Conservation (phyloP, 92 coral and sea anemone genomes). For the Blastomussa wellsi region DNA sequence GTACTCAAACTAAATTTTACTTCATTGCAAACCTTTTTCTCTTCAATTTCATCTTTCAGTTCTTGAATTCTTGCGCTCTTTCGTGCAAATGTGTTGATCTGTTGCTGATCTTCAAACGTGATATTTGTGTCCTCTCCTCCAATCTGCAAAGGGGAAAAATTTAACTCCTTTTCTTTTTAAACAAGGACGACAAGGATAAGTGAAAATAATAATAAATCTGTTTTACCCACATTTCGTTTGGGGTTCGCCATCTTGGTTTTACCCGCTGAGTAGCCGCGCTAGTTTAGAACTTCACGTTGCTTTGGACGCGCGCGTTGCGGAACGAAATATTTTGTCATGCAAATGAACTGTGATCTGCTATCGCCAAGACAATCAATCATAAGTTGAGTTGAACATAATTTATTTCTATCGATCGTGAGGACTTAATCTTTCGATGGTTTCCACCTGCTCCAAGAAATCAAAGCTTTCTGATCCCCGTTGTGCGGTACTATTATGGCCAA, state of each 20-base stretch:
- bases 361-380: constrained; percentile 9
- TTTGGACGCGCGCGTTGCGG: constrained; percentile 19
- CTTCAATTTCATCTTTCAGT: constrained; percentile 83
- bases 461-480: neutral
- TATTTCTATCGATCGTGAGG: constrained; percentile 13
- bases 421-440: neutral
- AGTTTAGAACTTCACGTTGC: constrained; percentile 21
- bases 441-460: neutral
- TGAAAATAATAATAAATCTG: neutral
- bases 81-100: constrained; percentile 93
- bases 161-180: neutral
- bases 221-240: constrained; percentile 59
- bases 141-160: constrained; percentile 29
- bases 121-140: constrained; percentile 89
- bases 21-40: constrained; percentile 69
- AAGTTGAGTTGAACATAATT: constrained; percentile 21
- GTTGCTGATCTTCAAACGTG: constrained; percentile 93
- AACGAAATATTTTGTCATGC: constrained; percentile 6
- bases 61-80: constrained; percentile 83
- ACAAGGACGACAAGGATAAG: neutral
- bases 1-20: neutral
- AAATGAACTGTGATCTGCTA: constrained; percentile 14
- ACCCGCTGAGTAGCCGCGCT: constrained; percentile 36
- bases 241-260: constrained; percentile 74
- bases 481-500: neutral